Evolutionary conservation across 2,797 vertebrate species (phyloP), one percentile per base, ranked within the genome.

Genomic region (Tokudaia muenninki): DNA sequence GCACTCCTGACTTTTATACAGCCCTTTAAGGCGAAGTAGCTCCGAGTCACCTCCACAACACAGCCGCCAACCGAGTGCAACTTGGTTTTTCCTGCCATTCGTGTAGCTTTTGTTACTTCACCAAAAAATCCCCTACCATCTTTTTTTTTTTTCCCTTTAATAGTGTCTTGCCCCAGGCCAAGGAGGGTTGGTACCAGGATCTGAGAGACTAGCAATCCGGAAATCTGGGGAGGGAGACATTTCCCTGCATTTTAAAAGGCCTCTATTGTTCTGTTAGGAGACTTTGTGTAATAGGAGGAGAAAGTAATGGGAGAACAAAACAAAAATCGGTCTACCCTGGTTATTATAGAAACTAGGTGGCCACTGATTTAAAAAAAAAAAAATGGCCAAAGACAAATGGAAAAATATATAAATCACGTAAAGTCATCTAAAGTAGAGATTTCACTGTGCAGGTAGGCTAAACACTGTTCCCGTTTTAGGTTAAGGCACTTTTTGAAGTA

Each of bases 191-290:
- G 37, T 88, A 44, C 31, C 50, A 79, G 82, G 88, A 94, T 61
- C 80, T 70, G 29, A 92, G 82, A 97, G 75, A 70, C 14, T 6
- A 6, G 3, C 72, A 87, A 84, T 61, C 94, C 94, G 96, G 93
- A 96, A 94, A 95, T 97, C 92, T 93, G 87, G 92, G 41, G 34
- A 93, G 94, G 92, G 72, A 91, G 87, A 96, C 34, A 90, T 93
- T 97, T 94, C 87, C 91, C 89, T 94, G 77, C 57, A 59, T 95
- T 95, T 96, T 95, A 89, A 95, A 97, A 98, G 97, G 72, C 72
- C 21, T 89, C 65, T 87, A 97, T 97, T 97, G 96, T 98, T 97
- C 57, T 55, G 52, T 77, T 81, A 82, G 90, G 72, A 3, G 24
- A 96, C 91, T 94, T 37, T 96, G 81, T 96, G 52, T 90, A 94